Base-by-base conservation (phyloP, 2,113 vertebrate species). In the Thymallus thymallus region DNA sequence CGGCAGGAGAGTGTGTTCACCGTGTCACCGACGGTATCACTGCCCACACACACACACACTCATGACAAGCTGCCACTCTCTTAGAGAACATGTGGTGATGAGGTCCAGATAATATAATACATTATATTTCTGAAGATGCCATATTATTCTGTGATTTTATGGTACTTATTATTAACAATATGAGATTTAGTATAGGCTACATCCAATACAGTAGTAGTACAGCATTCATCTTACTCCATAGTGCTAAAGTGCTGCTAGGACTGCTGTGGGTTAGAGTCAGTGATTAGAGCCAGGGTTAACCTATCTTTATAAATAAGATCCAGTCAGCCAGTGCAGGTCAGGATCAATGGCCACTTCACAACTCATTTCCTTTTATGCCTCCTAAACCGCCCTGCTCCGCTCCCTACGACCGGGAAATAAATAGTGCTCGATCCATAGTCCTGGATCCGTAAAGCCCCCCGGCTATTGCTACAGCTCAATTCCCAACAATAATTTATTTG, bases 321-420 rank as follows among this genome's bases (percentile, higher is more conserved):
- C 80, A 69, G 68, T 82, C 78, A 80, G 82, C 81, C 64, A 46
- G 14, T 67, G 76, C 75, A 68, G 86, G 86, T 85, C 78, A 56
- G 88, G 90, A 93, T 93, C 91, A 92, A 92, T 93, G 90, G 84
- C 88, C 89, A 90, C 91, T 93, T 92, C 92, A 92, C 90, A 91
- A 91, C 88, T 92, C 91, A 90, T 93, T 92, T 93, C 89, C 91
- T 93, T 92, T 92, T 87, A 91, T 88, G 90, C 88, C 90, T 92
- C 88, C 86, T 87, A 91, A 92, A 91, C 90, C 85, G 88, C 87
- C 84, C 86, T 45, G 81, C 87, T 86, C 86, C 16, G 12, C 82
- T 86, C 84, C 87, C 80, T 87, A 73, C 10, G 24, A 24, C 23
- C 10, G 82, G 85, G 81, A 92, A 92, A 90, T 92, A 91, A 92